Conservation (phyloP, 2,888 invertebrate genomes). For the Drosophila phalerata region DNA sequence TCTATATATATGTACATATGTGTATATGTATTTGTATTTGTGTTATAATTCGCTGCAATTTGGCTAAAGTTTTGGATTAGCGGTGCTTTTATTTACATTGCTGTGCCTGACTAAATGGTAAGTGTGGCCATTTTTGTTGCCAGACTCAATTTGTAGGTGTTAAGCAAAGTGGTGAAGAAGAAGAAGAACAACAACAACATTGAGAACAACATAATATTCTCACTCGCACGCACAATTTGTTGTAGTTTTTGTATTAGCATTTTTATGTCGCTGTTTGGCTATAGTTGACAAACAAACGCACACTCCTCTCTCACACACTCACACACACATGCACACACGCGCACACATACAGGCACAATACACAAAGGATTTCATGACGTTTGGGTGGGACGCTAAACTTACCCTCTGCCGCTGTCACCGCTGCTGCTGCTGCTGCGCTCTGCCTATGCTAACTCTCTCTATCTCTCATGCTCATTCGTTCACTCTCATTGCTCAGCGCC, state of each 20-base stretch:
- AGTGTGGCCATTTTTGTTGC: slow-evolving; percentile 59
- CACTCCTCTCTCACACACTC: slow-evolving; percentile 8
- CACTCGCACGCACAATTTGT: slow-evolving; percentile 62
- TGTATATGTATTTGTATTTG: slow-evolving; percentile 44
- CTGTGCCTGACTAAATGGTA: slow-evolving; percentile 57
- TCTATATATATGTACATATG: slow-evolving; percentile 33
- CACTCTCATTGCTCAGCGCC: slow-evolving; percentile 49
- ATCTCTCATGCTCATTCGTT: slow-evolving; percentile 32
- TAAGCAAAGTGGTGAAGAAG: slow-evolving; percentile 18
- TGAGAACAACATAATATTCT: slow-evolving; percentile 7
- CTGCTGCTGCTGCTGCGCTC: slow-evolving; percentile 40
- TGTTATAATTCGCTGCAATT: slow-evolving; percentile 47
- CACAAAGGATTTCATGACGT: slow-evolving; percentile 75
- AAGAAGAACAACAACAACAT: slow-evolving; percentile 25
- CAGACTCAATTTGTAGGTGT: slow-evolving; percentile 57
- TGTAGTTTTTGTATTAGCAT: slow-evolving; percentile 77
- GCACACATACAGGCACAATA: slow-evolving; percentile 45
- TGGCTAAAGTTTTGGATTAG: slow-evolving; percentile 63
- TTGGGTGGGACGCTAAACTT: slow-evolving; percentile 72
- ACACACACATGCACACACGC: slow-evolving; percentile 11
- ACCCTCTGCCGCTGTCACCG: slow-evolving; percentile 52
- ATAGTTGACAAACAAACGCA: slow-evolving; percentile 76
- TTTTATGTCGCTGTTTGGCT: slow-evolving; percentile 67
- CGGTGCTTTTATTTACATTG: slow-evolving; percentile 59
- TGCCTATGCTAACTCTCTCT: slow-evolving; percentile 40